Base-by-base conservation (phyloP, 1,140 invertebrate species). In the Odontomachus brunneus region DNA sequence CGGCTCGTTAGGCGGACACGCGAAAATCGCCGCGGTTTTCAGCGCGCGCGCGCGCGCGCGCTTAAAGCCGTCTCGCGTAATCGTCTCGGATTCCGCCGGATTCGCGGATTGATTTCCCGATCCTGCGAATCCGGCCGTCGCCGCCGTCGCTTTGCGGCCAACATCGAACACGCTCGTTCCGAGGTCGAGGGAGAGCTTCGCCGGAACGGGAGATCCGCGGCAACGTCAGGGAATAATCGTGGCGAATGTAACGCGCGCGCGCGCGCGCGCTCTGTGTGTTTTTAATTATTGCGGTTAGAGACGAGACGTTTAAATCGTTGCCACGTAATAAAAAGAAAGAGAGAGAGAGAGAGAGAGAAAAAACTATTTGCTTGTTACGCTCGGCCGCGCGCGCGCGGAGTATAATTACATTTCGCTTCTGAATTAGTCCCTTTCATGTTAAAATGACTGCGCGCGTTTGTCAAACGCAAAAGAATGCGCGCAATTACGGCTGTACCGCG, bases 1-100 rank as follows among this genome's bases (percentile, higher is more conserved):
- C 81, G 51, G 82, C 84, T 88, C 84, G 82, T 88, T 89, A 89
- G 75, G 67, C 80, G 60, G 69, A 84, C 78, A 59, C 59, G 82
- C 71, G 82, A 53, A 83, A 75, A 82, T 83, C 51, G 53, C 62
- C 78, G 60, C 59, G 38, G 67, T 67, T 65, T 82, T 62, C 63
- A 44, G 7, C 49, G 33, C 69, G 67, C 63, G 67, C 69, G 44
- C 69, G 33, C 57, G 22, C 11, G 49, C 63, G 55, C 22, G 22
- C 59, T 69, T 67, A 44, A 69, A 80, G 75, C 24, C 29, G 75
- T 44, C 38, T 49, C 65, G 22, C 17, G 75, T 80, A 80, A 80
- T 80, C 65, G 33, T 26, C 53, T 69, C 51, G 51, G 57, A 80
- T 80, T 69, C 75, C 29, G 49, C 29, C 12, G 51, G 33, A 44